Evolutionary conservation across 2,113 vertebrate species (phyloP).

Genomic region (Plecotus auritus): DNA sequence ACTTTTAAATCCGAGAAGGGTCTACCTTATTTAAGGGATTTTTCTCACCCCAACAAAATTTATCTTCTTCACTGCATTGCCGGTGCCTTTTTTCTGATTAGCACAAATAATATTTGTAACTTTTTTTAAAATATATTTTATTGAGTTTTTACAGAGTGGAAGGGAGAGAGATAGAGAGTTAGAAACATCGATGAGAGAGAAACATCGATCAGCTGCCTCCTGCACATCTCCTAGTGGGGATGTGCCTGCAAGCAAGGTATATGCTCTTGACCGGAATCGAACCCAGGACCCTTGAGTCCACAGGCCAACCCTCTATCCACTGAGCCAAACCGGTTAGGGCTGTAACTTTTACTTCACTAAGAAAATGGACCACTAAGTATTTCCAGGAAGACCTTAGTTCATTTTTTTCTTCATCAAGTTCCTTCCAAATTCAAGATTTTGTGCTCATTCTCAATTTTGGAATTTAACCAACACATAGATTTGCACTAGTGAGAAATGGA

Average conservation of each 20-base stretch:
- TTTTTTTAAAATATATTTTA: too few relatives aligned
- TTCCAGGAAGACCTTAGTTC: too few relatives aligned
- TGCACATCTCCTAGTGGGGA: too few relatives aligned
- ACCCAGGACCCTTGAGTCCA: too few relatives aligned
- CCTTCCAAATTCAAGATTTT: background rate
- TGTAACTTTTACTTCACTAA: background rate
- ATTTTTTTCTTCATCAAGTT: background rate
- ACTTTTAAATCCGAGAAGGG: background rate
- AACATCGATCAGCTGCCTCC: too few relatives aligned
- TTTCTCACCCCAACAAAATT: constrained; percentile 6
- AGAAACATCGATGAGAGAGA: too few relatives aligned
- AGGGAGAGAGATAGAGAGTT: too few relatives aligned
- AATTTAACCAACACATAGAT: background rate
- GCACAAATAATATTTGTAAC: background rate
- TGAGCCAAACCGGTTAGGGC: too few relatives aligned
- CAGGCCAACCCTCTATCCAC: too few relatives aligned
- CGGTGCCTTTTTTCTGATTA: background rate
- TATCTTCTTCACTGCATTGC: background rate
- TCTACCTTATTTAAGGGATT: background rate
- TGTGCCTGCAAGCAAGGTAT: too few relatives aligned
- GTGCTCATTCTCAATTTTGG: background rate
- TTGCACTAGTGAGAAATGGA: background rate
- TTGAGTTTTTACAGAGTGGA: too few relatives aligned
- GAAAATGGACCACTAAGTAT: background rate
- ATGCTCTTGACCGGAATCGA: too few relatives aligned